These are phyloP conservation scores for Odontamblyopus rebecca DNA, from an alignment of 2,797 vertebrate genomes.

Conservation along the genomic window DNA sequence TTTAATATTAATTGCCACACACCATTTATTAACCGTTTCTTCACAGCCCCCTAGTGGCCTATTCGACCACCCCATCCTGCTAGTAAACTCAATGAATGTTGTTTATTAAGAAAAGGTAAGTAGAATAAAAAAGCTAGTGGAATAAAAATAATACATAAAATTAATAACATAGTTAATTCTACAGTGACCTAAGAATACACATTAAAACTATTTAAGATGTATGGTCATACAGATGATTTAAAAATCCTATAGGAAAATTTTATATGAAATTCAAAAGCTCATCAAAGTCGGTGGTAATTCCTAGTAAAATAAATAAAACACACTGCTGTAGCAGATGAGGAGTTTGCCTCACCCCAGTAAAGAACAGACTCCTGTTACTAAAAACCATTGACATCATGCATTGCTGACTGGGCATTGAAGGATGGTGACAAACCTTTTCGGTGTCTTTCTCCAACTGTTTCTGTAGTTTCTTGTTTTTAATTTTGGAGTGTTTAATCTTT, in stretches of 20 bases:
- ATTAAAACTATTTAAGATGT: neutral
- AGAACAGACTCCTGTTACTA: neutral
- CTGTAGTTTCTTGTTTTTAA: conserved; percentile 89
- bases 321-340: neutral
- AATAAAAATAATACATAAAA: neutral
- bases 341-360: conserved; percentile 11
- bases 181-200: neutral
- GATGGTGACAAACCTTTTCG: conserved; percentile 85
- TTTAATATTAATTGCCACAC: neutral
- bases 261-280: no score
- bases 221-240: neutral
- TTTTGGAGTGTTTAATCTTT: conserved; percentile 89
- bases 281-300: no score
- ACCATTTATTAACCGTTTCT: conserved; percentile 32
- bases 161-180: neutral
- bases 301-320: no score
- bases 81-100: conserved; percentile 16
- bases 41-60: conserved; percentile 70
- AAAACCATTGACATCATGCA: conserved; percentile 9
- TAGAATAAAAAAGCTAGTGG: neutral
- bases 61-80: conserved; percentile 26
- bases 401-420: conserved; percentile 6
- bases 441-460: conserved; percentile 94
- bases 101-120: neutral
- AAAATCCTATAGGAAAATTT: neutral